Base-by-base conservation (phyloP, 2,888 invertebrate species). In the Trachelus iudaicus region DNA sequence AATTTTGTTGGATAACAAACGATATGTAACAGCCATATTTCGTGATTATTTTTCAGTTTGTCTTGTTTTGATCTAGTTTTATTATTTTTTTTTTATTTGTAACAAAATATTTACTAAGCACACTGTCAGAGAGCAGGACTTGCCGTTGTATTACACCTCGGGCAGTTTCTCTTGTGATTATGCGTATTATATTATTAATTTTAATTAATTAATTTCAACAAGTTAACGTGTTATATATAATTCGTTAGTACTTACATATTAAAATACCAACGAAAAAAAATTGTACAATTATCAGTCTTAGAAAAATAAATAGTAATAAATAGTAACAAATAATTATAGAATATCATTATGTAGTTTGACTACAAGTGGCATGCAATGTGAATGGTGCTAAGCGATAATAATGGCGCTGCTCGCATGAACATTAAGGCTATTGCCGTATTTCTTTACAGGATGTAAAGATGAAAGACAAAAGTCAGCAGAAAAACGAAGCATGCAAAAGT, bases 401-500 rank as follows among this genome's bases (percentile, higher is more conserved):
- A 23, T 56, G 56, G 56, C 56, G 2, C 6, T 56, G 23, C 56
- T 56, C 56, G 56, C 23, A 56, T 56, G 56, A 9, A 23, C 2
- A 56, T 56, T 23, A 56, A 23, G 23, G 56, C 23, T 56, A 23
- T 23, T 56, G 23, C 23, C 9, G 23, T 9, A 56, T 23, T 56
- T 56, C 56, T 77, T 88, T 80, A 90, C 76, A 87, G 75, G 77
- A 87, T 77, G 71, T 85, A 89, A n/a, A 88, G 69, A 76, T 91
- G 89, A 79, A 89, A 90, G 83, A 89, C 80, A 80, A 89, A 88
- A n/a, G 88, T 90, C 80, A 90, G 85, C 81, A 90, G 75, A 69
- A 90, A 79, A 35, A 85, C 85, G 73, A 91, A 81, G 80, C 90
- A 91, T 88, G 90, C 89, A 80, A 90, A 90, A 78, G 86, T 84